phyloP scores from a whole-genome alignment of 2,113 vertebrate species.

The Clarias macrocephalus region DNA sequence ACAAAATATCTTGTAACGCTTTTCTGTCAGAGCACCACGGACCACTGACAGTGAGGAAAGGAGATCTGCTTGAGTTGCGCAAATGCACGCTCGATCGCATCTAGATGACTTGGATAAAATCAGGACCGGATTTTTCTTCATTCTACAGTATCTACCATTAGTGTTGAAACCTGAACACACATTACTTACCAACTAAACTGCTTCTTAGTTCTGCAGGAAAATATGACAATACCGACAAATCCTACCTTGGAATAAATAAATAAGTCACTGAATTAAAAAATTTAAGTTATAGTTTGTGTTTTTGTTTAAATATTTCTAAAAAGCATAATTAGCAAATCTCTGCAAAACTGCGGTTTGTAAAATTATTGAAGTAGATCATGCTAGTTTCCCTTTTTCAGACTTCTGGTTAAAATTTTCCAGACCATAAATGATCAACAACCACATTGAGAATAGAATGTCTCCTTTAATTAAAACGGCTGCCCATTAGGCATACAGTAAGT shows the following conservation, averaged over 20 bases:
- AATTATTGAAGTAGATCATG: background rate
- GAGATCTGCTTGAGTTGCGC: slow-evolving; percentile 9
- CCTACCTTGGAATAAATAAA: background rate
- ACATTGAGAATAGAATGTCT: background rate
- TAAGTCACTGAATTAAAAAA: background rate
- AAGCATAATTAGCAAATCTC: background rate
- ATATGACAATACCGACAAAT: background rate
- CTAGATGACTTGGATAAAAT: background rate
- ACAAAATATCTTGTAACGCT: background rate
- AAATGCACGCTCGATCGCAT: background rate
- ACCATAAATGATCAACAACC: background rate
- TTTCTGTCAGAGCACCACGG: slow-evolving; percentile 4
- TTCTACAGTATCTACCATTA: background rate
- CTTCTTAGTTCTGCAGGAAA: background rate
- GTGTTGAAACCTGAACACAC: background rate
- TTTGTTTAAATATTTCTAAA: background rate
- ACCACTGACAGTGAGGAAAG: background rate
- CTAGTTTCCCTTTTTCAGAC: background rate
- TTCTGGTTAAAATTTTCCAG: background rate
- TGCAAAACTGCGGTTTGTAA: background rate
- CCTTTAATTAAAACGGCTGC: background rate
- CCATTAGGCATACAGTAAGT: background rate
- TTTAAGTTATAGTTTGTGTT: background rate
- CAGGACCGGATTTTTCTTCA: slow-evolving; percentile 6
- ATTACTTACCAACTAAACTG: background rate